Evolutionary conservation across 2,888 invertebrate genomes (phyloP), one percentile per base, ranked within the genome.

Genomic region (Xanthorhoe designata): DNA sequence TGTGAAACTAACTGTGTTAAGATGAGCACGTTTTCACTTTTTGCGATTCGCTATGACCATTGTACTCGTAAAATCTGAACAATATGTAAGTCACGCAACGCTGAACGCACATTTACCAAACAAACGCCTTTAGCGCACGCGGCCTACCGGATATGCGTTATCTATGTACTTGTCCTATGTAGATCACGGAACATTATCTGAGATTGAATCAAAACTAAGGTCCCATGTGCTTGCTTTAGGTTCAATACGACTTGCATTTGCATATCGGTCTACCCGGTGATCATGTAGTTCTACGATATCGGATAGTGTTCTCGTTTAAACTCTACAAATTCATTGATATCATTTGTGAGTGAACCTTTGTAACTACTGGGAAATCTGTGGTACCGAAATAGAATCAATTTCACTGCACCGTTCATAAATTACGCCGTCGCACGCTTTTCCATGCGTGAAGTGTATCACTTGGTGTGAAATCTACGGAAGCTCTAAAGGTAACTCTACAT

Each of bases 121-220:
- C 69, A 73, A 70, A 69, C 58, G 64, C 56, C 54, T 66, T 55
- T 67, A 53, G 52, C 62, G 63, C 51, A 57, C 56, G 47, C 57
- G 59, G 68, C 53, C 54, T 66, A 65, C 76, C 81, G 79, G 78
- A 79, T 76, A 73, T 66, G 66, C 45, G 38, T 54, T 64, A 63
- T 63, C 56, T 60, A 56, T 35, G 35, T 35, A 35, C 35, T 35
- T 35, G 35, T 35, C 13, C 38, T 42, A 13, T 35, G 45, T 55
- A 58, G 61, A 42, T 58, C 35, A 56, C 45, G 9, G 38, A 24
- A 2, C 42, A 49, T 32, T 32, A 32, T 32, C 13, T 8, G 8
- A 0, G 19, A 35, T 38, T 13, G n/a, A 19, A 19, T 58, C n/a
- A 9, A 58, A 58, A 58, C 13, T 19, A 58, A 38, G n/a, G 50